These are phyloP conservation scores for Neotoma lepida DNA, from an alignment of 2,113 vertebrate species.

Conservation along the genomic window DNA sequence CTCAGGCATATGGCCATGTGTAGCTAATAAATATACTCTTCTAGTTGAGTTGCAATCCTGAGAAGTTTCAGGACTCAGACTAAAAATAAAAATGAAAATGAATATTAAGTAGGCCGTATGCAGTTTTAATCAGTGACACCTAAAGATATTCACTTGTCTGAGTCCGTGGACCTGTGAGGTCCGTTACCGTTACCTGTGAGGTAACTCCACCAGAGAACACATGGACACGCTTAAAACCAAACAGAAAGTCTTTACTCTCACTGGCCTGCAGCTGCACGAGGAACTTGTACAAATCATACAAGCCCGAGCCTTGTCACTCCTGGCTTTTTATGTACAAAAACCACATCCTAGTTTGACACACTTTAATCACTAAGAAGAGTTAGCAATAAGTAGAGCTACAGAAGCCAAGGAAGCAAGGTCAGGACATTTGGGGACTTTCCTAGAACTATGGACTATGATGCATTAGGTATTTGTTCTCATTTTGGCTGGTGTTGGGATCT, in stretches of 20 bases:
- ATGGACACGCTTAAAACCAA: neutral
- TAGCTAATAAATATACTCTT: neutral
- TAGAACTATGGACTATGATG: neutral
- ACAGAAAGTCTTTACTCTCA: neutral
- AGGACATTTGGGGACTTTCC: neutral
- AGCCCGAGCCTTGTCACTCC: neutral
- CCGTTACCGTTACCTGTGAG: too few species aligned
- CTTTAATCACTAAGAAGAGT: neutral
- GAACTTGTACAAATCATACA: neutral
- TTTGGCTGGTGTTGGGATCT: neutral
- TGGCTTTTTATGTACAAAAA: neutral
- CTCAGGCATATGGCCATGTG: neutral
- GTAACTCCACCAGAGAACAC: neutral
- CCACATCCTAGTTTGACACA: neutral
- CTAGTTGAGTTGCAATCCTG: neutral
- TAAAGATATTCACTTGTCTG: conserved; percentile 4
- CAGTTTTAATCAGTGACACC: neutral
- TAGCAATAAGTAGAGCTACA: neutral
- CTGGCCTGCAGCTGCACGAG: neutral
- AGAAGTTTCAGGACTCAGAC: conserved; percentile 11
- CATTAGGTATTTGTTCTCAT: neutral
- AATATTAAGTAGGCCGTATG: neutral
- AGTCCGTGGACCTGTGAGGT: neutral
- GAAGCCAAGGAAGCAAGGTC: neutral
- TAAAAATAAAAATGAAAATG: neutral